Conservation (phyloP, 2,113 vertebrate species). For the Anguilla rostrata region DNA sequence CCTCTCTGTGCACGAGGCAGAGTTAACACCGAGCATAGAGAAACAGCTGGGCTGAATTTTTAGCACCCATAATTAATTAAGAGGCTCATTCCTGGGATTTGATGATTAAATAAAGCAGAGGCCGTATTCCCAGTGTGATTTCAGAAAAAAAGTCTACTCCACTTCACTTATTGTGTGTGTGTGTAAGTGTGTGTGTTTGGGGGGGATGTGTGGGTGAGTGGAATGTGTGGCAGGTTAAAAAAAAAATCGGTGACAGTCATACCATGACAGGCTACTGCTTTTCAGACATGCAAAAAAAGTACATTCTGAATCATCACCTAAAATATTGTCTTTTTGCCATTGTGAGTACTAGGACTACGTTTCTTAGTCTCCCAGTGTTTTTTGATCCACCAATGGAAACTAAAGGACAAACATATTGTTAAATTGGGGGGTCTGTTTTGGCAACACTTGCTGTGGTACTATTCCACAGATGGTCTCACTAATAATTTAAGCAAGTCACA, state of each 20-base stretch:
- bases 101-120: conserved; percentile 79
- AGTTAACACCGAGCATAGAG: conserved; percentile 57
- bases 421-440: conserved; percentile 62
- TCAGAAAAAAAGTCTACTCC: conserved; percentile 64
- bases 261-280: conserved; percentile 57
- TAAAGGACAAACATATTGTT: conserved; percentile 64
- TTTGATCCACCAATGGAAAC: conserved; percentile 57
- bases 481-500: conserved; percentile 71
- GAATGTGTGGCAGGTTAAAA: conserved; percentile 56
- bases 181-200: neutral
- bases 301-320: conserved; percentile 58
- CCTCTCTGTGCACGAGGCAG: conserved; percentile 58
- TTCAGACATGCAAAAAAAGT: conserved; percentile 52
- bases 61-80: conserved; percentile 83
- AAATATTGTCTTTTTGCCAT: conserved; percentile 26
- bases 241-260: conserved; percentile 60
- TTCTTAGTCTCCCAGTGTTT: conserved; percentile 36
- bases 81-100: conserved; percentile 74
- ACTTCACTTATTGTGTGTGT: conserved; percentile 59
- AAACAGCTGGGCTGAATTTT: conserved; percentile 81
- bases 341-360: neutral
- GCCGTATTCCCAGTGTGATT: conserved; percentile 69
- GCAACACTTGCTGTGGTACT: conserved; percentile 63
- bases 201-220: conserved; percentile 10
- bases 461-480: conserved; percentile 66